Conservation (phyloP, 2,888 invertebrate species). For the Ephialtes manifestator region DNA sequence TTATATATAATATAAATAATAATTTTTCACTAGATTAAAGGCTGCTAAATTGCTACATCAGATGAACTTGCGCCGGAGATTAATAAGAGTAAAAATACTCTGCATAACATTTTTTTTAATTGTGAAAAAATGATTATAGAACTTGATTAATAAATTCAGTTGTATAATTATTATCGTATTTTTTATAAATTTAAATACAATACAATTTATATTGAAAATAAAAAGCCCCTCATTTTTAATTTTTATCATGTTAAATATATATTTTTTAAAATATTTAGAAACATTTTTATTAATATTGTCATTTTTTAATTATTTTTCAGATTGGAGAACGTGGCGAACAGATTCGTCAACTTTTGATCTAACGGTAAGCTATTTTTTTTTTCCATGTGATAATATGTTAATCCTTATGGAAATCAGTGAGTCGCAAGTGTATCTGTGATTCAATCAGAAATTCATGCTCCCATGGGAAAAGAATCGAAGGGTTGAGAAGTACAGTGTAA, state of each 20-base stretch:
- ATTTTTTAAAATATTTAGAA: too few relatives aligned
- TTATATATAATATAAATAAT: too few relatives aligned
- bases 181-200: too few relatives aligned
- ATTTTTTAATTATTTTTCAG: background rate
- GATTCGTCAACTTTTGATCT: background rate
- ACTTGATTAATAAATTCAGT: too few relatives aligned
- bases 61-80: background rate
- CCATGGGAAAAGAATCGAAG: background rate
- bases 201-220: too few relatives aligned
- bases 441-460: background rate
- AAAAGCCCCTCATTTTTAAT: too few relatives aligned
- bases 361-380: background rate
- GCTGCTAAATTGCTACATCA: background rate
- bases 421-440: background rate
- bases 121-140: too few relatives aligned
- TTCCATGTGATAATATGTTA: background rate
- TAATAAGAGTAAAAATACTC: too few relatives aligned
- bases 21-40: background rate
- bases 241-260: too few relatives aligned
- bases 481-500: conserved; percentile 12
- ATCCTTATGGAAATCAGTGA: background rate
- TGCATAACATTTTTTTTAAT: too few relatives aligned
- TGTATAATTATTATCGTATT: too few relatives aligned
- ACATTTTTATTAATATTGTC: too few relatives aligned
- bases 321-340: background rate